Percentiles rank a stretch among this genome's conserved stretches.
Evolutionary conservation across 2,113 vertebrate species (phyloP).

Genomic region (Lucifuga dentata): DNA sequence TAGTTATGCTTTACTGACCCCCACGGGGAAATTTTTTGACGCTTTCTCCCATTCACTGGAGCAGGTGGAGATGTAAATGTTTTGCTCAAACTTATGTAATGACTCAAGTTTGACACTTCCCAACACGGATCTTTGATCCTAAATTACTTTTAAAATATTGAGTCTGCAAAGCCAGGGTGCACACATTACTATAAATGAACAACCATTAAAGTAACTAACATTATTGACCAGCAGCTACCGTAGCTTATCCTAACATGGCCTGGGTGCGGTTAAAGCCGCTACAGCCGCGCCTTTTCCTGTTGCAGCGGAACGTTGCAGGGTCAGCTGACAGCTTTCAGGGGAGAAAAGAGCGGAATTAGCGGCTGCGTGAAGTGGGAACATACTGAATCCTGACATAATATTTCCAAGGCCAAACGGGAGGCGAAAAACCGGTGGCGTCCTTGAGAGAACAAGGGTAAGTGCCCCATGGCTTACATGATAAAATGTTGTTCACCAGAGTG

Average conservation of each 20-base stretch:
- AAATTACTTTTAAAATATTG: background rate
- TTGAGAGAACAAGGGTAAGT: constrained; percentile 66
- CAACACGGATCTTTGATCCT: background rate
- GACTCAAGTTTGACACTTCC: background rate
- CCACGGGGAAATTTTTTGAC: background rate
- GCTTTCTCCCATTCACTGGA: background rate
- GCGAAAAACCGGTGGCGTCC: constrained; percentile 42
- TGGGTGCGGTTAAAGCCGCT: constrained; percentile 74
- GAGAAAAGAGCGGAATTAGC: constrained; percentile 64
- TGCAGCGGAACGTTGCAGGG: constrained; percentile 65
- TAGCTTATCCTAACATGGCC: constrained; percentile 61
- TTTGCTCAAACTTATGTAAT: background rate
- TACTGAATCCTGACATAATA: constrained; percentile 31
- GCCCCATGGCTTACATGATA: accelerated
- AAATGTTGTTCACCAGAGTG: background rate
- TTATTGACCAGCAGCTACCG: background rate
- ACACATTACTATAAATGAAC: background rate
- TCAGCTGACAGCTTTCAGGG: constrained; percentile 75
- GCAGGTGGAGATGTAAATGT: background rate
- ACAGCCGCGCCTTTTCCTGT: constrained; percentile 79
- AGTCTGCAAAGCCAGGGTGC: too few relatives aligned
- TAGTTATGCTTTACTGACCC: background rate
- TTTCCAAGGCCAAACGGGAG: constrained; percentile 24
- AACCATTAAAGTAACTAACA: background rate
- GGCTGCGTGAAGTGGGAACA: constrained; percentile 56